phyloP scores from a whole-genome alignment of 2,797 vertebrate species.

The Platyrinchus mystaceus region DNA sequence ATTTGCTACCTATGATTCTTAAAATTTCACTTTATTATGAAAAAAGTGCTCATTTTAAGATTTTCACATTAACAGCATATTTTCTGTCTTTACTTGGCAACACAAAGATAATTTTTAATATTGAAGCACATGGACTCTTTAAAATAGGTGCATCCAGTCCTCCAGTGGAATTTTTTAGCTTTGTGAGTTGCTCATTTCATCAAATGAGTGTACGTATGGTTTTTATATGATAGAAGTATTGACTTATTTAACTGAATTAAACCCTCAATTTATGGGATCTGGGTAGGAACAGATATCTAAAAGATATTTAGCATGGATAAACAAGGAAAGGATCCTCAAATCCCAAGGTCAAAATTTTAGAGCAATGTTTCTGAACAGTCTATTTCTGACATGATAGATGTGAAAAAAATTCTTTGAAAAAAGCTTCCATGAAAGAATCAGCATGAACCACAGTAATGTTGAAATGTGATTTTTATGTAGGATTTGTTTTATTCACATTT shows the following conservation, averaged over 20 bases:
- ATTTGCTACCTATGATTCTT: neutral
- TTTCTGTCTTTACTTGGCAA: neutral
- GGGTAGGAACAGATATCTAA: neutral
- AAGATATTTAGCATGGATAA: slow-evolving; percentile 20
- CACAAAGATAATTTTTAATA: neutral
- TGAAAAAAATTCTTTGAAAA: neutral
- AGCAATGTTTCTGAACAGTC: neutral
- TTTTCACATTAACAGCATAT: neutral
- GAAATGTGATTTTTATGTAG: slow-evolving; percentile 19
- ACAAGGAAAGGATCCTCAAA: neutral
- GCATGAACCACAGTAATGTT: neutral
- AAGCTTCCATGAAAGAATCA: neutral
- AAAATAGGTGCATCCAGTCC: neutral
- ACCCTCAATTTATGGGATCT: neutral
- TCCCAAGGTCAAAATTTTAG: neutral
- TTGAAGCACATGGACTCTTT: neutral
- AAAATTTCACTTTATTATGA: neutral
- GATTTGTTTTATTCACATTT: slow-evolving; percentile 29
- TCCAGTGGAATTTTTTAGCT: neutral
- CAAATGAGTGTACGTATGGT: neutral
- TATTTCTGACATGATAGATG: neutral
- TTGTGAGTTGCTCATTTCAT: neutral
- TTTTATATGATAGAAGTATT: neutral
- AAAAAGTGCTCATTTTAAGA: neutral
- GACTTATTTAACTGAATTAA: neutral